Evolutionary conservation across 2,888 invertebrate genomes (phyloP).

Genomic region (Sphinx pinastri): DNA sequence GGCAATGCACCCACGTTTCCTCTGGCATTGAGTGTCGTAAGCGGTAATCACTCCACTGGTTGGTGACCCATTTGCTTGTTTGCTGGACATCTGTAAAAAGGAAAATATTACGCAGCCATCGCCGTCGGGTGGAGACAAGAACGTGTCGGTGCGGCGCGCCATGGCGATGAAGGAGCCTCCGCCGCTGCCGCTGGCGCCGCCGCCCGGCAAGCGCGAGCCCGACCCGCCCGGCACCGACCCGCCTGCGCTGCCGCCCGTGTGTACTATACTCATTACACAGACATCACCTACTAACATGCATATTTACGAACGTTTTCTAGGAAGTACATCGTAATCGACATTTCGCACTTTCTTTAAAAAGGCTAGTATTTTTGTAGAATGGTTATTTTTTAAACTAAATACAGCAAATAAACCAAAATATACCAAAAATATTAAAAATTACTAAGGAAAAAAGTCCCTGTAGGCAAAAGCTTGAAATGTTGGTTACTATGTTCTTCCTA

Average conservation of each 20-base stretch:
- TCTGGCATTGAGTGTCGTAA: too few species aligned
- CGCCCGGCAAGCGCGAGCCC: slow-evolving; percentile 79
- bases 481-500: too few species aligned
- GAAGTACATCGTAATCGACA: background rate
- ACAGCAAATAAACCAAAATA: too few species aligned
- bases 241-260: slow-evolving; percentile 57
- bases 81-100: background rate
- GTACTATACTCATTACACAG: background rate
- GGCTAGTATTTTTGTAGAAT: too few species aligned
- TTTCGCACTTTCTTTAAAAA: too few species aligned
- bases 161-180: slow-evolving; percentile 87
- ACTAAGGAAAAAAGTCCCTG: too few species aligned
- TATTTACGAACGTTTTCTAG: background rate
- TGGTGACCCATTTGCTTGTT: background rate
- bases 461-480: too few species aligned
- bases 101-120: slow-evolving; percentile 45
- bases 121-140: slow-evolving; percentile 77
- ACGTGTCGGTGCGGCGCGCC: slow-evolving; percentile 84
- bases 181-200: slow-evolving; percentile 80
- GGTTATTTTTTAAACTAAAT: too few species aligned
- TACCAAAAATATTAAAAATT: too few species aligned
- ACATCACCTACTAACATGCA: background rate
- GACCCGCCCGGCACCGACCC: slow-evolving; percentile 84
- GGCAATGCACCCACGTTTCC: too few species aligned
- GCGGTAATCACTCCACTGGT: too few species aligned